phyloP scores from a whole-genome alignment of 2,888 invertebrate species.

The Eupithecia abbreviata region DNA sequence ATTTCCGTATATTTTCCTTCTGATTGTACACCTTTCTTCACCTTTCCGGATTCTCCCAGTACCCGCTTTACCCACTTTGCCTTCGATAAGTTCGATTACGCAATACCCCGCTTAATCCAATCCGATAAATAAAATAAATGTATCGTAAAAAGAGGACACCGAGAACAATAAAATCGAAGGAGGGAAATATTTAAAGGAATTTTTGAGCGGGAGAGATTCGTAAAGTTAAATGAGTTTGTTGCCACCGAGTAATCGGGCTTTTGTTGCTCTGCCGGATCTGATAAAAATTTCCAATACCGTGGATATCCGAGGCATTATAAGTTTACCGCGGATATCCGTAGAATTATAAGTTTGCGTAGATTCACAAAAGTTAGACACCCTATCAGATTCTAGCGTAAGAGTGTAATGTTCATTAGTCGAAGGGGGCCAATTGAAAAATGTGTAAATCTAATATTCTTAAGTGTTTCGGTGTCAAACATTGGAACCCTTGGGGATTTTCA shows the following conservation, averaged over 20 bases:
- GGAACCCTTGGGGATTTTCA: slow-evolving; percentile 66
- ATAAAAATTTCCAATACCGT: slow-evolving; percentile 68
- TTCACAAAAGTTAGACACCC: not conserved
- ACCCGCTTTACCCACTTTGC: slow-evolving; percentile 32
- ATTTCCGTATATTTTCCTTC: slow-evolving; percentile 76
- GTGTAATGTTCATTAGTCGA: slow-evolving; percentile 11
- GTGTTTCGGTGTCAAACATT: slow-evolving; percentile 68
- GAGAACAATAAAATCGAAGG: slow-evolving; percentile 78
- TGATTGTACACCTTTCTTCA: slow-evolving; percentile 57
- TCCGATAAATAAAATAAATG: slow-evolving; percentile 76
- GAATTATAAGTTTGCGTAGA: slow-evolving; percentile 1
- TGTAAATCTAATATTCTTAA: slow-evolving; percentile 72
- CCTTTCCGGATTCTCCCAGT: slow-evolving; percentile 38
- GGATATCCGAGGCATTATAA: slow-evolving; percentile 39
- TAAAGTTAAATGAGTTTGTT: slow-evolving; percentile 83
- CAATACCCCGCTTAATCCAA: slow-evolving; percentile 65
- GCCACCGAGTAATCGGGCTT: slow-evolving; percentile 70
- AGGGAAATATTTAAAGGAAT: slow-evolving; percentile 71
- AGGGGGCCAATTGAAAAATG: slow-evolving; percentile 34
- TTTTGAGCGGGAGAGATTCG: slow-evolving; percentile 72
- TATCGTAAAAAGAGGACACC: slow-evolving; percentile 70
- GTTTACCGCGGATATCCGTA: slow-evolving; percentile 24
- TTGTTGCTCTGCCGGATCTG: slow-evolving; percentile 74
- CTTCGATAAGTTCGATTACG: slow-evolving; percentile 44
- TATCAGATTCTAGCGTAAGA: not conserved